Conservation (phyloP, 2,797 vertebrate genomes). For the Sebastolobus altivelis region DNA sequence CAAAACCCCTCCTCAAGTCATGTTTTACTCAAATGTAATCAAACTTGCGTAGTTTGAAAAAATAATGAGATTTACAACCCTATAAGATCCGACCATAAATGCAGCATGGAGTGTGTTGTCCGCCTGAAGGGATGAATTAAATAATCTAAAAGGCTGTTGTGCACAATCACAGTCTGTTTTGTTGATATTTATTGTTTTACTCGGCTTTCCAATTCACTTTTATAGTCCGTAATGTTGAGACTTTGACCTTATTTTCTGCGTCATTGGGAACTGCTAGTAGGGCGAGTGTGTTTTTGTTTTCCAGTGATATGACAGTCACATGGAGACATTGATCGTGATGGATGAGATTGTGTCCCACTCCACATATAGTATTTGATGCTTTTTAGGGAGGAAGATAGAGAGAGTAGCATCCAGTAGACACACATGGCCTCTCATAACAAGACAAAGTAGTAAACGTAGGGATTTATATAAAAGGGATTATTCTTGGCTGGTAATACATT, state of each 20-base stretch:
- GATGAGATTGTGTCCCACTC: constrained; percentile 62
- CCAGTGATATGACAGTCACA: constrained; percentile 71
- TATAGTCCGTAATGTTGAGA: constrained; percentile 51
- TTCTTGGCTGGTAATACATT: constrained; percentile 69
- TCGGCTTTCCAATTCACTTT: constrained; percentile 50
- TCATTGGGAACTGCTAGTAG: constrained; percentile 58
- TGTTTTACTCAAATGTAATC: constrained; percentile 47
- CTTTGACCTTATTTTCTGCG: constrained; percentile 72
- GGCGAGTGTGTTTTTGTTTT: constrained; percentile 62
- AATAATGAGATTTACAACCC: constrained; percentile 46
- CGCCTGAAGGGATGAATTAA: constrained; percentile 41
- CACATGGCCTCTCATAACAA: constrained; percentile 47
- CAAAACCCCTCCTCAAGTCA: constrained; percentile 36
- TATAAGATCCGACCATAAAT: constrained; percentile 50
- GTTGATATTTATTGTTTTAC: constrained; percentile 59
- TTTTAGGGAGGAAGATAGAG: constrained; percentile 43
- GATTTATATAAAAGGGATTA: constrained; percentile 76
- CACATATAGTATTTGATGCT: constrained; percentile 51
- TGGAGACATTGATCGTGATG: constrained; percentile 76
- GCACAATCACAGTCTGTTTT: constrained; percentile 53
- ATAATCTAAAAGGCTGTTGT: constrained; percentile 50
- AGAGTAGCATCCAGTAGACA: constrained; percentile 57
- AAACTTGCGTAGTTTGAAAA: constrained; percentile 32
- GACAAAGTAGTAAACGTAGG: constrained; percentile 69
- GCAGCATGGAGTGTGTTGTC: constrained; percentile 18